phyloP scores from a whole-genome alignment of 2,797 vertebrate species.

The Catostomus latipinnis region DNA sequence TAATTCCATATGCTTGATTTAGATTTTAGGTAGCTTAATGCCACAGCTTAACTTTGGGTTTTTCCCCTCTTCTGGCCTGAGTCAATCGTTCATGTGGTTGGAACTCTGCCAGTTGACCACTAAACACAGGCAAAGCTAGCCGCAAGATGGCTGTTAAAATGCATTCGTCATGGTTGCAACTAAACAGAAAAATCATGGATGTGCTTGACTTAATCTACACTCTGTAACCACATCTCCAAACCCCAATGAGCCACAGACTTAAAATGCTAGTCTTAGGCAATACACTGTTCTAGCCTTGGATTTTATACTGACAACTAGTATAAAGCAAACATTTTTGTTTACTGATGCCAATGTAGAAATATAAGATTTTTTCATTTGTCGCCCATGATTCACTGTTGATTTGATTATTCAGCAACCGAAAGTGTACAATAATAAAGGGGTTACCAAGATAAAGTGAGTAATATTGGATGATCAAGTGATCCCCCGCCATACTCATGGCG shows the following conservation, averaged over 20 bases:
- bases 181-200: slow-evolving; percentile 50
- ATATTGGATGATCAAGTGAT: no score
- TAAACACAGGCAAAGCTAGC: slow-evolving; percentile 68
- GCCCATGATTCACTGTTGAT: no score
- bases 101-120: slow-evolving; percentile 67
- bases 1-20: slow-evolving; percentile 45
- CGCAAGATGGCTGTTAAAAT: slow-evolving; percentile 60
- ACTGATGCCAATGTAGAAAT: no score
- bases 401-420: no score
- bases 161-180: slow-evolving; percentile 64
- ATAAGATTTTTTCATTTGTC: no score
- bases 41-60: slow-evolving; percentile 40
- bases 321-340: no score
- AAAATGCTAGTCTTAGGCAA: no score
- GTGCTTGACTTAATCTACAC: slow-evolving; percentile 55
- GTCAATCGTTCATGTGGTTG: slow-evolving; percentile 68
- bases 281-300: no score
- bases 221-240: not conserved
- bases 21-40: slow-evolving; percentile 12
- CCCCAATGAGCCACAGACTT: not conserved
- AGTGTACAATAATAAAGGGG: no score
- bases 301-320: no score
- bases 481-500: no score
- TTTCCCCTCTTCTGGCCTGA: slow-evolving; percentile 57
- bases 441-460: no score